Evolutionary conservation across 2,113 vertebrate species (phyloP).

Genomic region (Spheniscus mendiculus): DNA sequence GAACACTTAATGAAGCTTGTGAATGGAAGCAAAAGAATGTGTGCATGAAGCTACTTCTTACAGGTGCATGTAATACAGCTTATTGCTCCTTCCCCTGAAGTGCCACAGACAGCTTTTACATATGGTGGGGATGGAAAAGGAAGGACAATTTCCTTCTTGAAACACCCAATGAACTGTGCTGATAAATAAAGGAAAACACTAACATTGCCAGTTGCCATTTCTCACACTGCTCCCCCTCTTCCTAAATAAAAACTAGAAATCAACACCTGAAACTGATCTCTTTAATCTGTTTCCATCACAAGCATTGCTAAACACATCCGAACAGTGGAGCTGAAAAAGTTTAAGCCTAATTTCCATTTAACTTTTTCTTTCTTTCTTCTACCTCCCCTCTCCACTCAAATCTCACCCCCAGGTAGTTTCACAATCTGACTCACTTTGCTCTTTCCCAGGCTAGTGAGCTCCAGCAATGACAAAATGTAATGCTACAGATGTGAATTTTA

Average conservation of each 20-base stretch:
- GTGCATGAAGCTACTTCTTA: background rate
- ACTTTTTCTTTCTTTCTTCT: background rate
- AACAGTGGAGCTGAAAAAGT: background rate
- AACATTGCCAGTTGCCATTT: background rate
- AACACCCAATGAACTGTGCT: background rate
- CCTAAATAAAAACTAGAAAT: constrained; percentile 11
- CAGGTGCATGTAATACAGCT: background rate
- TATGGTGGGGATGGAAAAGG: background rate
- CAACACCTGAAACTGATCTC: background rate
- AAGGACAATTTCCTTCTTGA: background rate
- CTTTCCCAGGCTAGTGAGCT: background rate
- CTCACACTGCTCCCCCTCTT: background rate
- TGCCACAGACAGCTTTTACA: background rate
- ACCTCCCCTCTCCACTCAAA: background rate
- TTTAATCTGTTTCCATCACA: constrained; percentile 2
- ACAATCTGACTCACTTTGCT: background rate
- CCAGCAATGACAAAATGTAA: background rate
- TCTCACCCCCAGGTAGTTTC: constrained; percentile 6
- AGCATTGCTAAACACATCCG: background rate
- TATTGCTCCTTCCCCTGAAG: background rate
- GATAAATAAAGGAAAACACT: background rate
- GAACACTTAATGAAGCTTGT: background rate
- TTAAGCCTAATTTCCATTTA: background rate
- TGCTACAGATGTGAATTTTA: background rate
- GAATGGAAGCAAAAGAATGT: background rate